These are phyloP conservation scores for Cydia pomonella DNA, from an alignment of 1,140 invertebrate species.

Conservation along the genomic window DNA sequence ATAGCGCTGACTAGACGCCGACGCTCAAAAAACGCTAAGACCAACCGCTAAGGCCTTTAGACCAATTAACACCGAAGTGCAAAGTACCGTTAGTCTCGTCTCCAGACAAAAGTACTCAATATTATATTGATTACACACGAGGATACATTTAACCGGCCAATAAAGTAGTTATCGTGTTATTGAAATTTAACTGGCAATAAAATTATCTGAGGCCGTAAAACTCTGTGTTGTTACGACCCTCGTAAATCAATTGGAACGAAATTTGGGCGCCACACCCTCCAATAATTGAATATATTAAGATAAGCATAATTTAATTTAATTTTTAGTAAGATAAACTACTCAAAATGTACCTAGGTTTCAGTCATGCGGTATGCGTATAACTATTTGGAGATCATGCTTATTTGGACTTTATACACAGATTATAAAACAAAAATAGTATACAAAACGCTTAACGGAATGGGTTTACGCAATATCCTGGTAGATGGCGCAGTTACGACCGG, in stretches of 20 bases:
- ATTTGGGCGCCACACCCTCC: conserved; percentile 2
- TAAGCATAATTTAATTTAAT: neutral
- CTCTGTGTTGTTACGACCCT: neutral
- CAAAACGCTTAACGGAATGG: too few relatives aligned
- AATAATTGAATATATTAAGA: conserved; percentile 7
- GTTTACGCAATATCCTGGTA: too few relatives aligned
- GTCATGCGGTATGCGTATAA: neutral
- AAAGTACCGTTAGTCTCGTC: neutral
- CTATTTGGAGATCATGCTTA: too few relatives aligned
- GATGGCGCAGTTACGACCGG: too few relatives aligned
- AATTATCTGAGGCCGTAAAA: conserved; percentile 19
- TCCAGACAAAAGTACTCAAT: conserved; percentile 3
- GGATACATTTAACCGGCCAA: conserved; percentile 14
- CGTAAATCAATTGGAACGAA: conserved; percentile 17
- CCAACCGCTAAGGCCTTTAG: too few relatives aligned
- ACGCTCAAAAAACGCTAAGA: too few relatives aligned
- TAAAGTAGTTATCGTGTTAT: conserved; percentile 20
- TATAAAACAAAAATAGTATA: too few relatives aligned
- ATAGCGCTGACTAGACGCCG: too few relatives aligned
- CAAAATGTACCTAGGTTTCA: neutral
- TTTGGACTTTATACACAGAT: too few relatives aligned
- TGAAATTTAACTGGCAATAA: conserved; percentile 11
- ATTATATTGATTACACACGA: neutral
- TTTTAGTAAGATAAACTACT: neutral
- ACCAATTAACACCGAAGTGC: neutral